phyloP scores from a whole-genome alignment of 2,888 invertebrate species.

The Formica aserva region DNA sequence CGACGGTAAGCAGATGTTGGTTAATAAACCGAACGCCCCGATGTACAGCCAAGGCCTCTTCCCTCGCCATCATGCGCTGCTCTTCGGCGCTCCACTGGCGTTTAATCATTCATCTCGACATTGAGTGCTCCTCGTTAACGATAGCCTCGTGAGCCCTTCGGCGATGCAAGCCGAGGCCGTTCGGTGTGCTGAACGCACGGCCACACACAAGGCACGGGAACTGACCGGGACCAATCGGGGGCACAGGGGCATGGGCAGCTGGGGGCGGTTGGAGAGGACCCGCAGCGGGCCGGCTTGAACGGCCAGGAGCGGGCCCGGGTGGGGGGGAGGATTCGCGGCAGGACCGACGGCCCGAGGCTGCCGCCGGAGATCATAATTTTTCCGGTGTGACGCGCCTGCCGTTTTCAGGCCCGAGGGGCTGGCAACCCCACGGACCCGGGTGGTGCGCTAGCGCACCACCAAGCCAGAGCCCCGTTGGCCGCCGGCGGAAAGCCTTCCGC shows the following conservation, averaged over 20 bases:
- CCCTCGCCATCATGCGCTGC: no score
- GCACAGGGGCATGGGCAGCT: background rate
- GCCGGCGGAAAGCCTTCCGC: background rate
- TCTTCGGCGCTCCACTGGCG: no score
- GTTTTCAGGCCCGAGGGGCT: background rate
- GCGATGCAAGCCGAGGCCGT: no score
- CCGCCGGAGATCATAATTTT: background rate
- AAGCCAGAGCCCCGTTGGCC: background rate
- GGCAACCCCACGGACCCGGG: background rate
- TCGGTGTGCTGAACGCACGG: no score
- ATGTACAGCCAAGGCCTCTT: no score
- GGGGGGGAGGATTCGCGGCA: background rate
- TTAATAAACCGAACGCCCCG: no score
- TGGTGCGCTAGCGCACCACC: background rate
- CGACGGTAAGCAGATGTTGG: no score
- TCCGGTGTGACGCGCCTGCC: background rate
- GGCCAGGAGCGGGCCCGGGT: background rate
- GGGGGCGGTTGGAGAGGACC: background rate
- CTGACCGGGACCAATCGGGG: background rate
- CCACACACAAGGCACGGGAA: constrained; percentile 22
- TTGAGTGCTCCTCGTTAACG: no score
- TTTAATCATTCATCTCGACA: no score
- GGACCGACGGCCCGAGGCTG: background rate
- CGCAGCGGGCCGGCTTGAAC: background rate
- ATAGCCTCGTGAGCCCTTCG: no score